Percentiles rank a stretch among this genome's conserved stretches.
These are phyloP conservation scores for Hypotaenidia okinawae DNA, from an alignment of 2,797 vertebrate genomes.

Conservation along the genomic window DNA sequence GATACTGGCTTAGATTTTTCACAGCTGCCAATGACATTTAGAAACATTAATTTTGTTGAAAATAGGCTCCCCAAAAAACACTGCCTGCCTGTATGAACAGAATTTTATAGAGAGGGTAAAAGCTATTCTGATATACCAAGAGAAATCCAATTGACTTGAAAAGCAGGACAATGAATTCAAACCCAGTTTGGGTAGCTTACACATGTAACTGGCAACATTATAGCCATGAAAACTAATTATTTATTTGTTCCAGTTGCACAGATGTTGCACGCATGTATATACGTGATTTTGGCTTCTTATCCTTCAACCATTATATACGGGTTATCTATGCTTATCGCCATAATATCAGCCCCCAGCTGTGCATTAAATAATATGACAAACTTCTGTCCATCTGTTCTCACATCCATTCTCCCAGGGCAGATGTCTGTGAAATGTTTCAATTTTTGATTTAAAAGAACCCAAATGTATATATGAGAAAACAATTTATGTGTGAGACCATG, in stretches of 20 bases:
- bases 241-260: background rate
- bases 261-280: background rate
- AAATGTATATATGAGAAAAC: background rate
- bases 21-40: constrained; percentile 13
- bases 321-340: background rate
- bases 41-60: background rate
- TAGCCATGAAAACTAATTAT: background rate
- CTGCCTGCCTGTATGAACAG: background rate
- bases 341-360: background rate
- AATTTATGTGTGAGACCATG: rapidly evolving
- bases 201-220: background rate
- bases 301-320: background rate
- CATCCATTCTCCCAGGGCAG: background rate
- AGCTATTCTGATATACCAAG: background rate
- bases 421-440: background rate
- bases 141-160: background rate
- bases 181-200: background rate
- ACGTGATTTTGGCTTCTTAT: constrained; percentile 5
- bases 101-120: background rate
- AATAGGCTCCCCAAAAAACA: background rate
- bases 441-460: background rate
- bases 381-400: background rate
- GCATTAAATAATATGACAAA: background rate
- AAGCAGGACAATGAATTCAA: constrained; percentile 5
- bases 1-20: background rate